Percentiles rank a stretch among this genome's conserved stretches.
Conservation (phyloP, 1,140 invertebrate genomes). For the Drosophila santomea region DNA sequence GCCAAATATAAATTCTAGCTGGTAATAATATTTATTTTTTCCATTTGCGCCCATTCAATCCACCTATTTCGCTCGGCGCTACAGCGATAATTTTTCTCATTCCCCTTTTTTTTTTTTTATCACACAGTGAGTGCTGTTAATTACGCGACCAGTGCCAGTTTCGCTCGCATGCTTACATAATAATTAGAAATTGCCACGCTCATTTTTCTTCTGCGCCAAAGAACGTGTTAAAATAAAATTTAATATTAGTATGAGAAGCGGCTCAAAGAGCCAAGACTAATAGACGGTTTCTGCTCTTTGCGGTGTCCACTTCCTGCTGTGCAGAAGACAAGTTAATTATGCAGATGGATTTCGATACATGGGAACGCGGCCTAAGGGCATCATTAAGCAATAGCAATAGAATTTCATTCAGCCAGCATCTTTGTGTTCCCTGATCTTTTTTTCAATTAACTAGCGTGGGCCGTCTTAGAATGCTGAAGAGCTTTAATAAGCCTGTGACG, state of each 20-base stretch:
- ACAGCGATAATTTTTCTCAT: constrained; percentile 29
- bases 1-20: constrained; percentile 35
- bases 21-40: constrained; percentile 67
- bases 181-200: constrained; percentile 60
- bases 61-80: constrained; percentile 30
- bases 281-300: constrained; percentile 63
- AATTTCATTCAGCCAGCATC: constrained; percentile 38
- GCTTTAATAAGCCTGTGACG: constrained; percentile 32
- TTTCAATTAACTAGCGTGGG: constrained; percentile 44
- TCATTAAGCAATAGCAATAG: constrained; percentile 31
- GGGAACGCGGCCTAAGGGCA: constrained; percentile 42
- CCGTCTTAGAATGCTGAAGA: constrained; percentile 14
- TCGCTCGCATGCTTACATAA: constrained; percentile 81
- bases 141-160: constrained; percentile 61
- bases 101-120: constrained; percentile 19
- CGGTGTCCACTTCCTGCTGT: constrained; percentile 64
- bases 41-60: constrained; percentile 56
- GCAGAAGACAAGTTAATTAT: constrained; percentile 67
- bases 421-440: constrained; percentile 45
- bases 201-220: constrained; percentile 28
- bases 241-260: constrained; percentile 76
- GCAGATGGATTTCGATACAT: constrained; percentile 54
- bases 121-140: constrained; percentile 61
- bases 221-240: constrained; percentile 82
- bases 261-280: constrained; percentile 52